Conservation (phyloP, 2,113 vertebrate species). For the Platysteira castanea region DNA sequence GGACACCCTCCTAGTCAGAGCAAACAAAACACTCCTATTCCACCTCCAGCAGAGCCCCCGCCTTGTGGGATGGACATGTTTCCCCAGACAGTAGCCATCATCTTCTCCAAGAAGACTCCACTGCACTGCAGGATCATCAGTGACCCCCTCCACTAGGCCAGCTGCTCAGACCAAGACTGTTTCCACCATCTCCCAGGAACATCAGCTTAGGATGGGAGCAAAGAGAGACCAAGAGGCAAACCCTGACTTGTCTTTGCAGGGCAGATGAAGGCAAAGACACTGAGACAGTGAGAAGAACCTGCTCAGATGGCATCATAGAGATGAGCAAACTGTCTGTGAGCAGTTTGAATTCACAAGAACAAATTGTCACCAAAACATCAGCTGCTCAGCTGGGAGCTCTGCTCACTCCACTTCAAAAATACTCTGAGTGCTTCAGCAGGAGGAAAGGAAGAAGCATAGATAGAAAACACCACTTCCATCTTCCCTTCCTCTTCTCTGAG, state of each 20-base stretch:
- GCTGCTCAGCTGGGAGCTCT: not conserved
- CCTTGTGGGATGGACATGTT: not conserved
- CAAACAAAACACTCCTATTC: not conserved
- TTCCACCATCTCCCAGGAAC: not conserved
- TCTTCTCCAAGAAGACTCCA: not conserved
- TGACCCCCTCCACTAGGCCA: not conserved
- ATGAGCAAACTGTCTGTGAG: not conserved
- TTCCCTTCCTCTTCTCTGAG: not conserved
- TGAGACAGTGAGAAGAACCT: not conserved
- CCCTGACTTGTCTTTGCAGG: not conserved
- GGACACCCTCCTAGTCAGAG: not conserved
- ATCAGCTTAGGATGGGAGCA: not conserved
- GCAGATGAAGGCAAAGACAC: not conserved
- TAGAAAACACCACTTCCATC: not conserved
- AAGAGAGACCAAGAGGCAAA: not conserved
- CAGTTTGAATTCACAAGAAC: not conserved
- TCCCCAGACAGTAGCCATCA: not conserved
- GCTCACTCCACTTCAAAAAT: not conserved
- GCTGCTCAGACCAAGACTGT: not conserved
- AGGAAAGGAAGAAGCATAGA: not conserved
- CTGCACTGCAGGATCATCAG: not conserved
- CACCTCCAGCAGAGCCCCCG: not conserved
- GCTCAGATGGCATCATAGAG: not conserved
- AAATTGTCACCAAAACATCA: not conserved
- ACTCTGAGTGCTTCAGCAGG: not conserved